phyloP scores from a whole-genome alignment of 1,140 invertebrate genomes.

The Centruroides sculpturatus region DNA sequence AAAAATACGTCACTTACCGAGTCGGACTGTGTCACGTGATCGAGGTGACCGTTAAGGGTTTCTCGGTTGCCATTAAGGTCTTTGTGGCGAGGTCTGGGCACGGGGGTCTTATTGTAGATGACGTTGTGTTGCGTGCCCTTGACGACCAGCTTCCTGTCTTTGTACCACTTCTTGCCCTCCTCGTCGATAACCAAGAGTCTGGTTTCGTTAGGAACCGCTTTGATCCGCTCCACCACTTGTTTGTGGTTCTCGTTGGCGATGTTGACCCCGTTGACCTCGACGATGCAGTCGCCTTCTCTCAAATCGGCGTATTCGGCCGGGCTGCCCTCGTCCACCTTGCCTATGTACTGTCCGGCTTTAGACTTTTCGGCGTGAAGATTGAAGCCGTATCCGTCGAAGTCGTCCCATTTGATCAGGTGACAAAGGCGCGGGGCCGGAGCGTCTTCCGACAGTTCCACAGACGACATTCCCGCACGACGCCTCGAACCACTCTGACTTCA shows the following conservation, averaged over 20 bases:
- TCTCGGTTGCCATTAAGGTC: background rate
- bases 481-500: no score
- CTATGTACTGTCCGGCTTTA: constrained; percentile 88
- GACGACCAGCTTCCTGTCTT: constrained; percentile 47
- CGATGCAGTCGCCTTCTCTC: constrained; percentile 75
- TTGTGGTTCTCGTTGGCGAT: constrained; percentile 85
- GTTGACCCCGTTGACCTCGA: constrained; percentile 85
- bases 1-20: no score
- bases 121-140: constrained; percentile 42
- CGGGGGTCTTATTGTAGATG: constrained; percentile 24
- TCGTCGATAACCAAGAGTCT: constrained; percentile 74
- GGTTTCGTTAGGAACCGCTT: constrained; percentile 72
- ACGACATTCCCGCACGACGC: background rate
- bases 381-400: constrained; percentile 96
- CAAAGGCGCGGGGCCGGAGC: constrained; percentile 44
- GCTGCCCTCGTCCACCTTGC: constrained; percentile 85
- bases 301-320: constrained; percentile 83
- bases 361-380: constrained; percentile 96
- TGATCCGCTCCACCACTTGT: constrained; percentile 76
- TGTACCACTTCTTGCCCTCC: constrained; percentile 58
- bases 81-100: constrained; percentile 9
- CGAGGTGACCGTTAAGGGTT: no score
- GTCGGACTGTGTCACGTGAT: no score
- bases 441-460: constrained; percentile 16
- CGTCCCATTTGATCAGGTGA: constrained; percentile 77